Evolutionary conservation across 2,797 vertebrate genomes (phyloP).

Genomic region (Crypturellus tataupa): DNA sequence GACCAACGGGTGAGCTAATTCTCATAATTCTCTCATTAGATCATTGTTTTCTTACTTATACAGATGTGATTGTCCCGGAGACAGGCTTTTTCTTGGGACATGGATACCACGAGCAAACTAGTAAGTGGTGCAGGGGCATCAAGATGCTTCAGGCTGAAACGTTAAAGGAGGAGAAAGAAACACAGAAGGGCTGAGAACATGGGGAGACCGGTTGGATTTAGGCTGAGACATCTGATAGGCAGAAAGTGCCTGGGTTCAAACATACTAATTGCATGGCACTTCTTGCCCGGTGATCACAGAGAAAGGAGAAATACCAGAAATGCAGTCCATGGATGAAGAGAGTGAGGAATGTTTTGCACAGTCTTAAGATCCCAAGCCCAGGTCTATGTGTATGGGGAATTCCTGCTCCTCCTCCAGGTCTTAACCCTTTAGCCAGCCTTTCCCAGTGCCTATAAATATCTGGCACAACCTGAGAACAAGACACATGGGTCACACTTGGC

Average conservation of each 20-base stretch:
- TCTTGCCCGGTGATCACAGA: neutral
- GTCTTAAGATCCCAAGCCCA: neutral
- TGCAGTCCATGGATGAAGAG: neutral
- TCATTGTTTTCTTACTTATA: slow-evolving; percentile 53
- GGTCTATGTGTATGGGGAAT: neutral
- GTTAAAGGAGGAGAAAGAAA: neutral
- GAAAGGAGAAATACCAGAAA: neutral
- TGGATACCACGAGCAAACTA: neutral
- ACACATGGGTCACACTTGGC: neutral
- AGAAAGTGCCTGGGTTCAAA: neutral
- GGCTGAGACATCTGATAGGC: neutral
- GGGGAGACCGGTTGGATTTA: neutral
- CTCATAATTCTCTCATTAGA: slow-evolving; percentile 2
- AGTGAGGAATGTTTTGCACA: neutral
- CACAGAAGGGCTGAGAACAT: neutral
- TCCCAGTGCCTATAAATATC: neutral
- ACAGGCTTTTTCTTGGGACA: slow-evolving; percentile 53
- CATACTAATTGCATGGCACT: neutral
- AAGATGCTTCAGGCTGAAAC: neutral
- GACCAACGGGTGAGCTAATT: neutral
- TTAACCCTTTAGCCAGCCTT: neutral
- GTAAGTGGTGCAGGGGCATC: neutral
- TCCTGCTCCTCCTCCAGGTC: neutral
- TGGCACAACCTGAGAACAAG: neutral
- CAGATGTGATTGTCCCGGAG: neutral